Evolutionary conservation across 1,140 invertebrate species (phyloP), one percentile per base, ranked within the genome.

Genomic region (Eubasilissa regina): DNA sequence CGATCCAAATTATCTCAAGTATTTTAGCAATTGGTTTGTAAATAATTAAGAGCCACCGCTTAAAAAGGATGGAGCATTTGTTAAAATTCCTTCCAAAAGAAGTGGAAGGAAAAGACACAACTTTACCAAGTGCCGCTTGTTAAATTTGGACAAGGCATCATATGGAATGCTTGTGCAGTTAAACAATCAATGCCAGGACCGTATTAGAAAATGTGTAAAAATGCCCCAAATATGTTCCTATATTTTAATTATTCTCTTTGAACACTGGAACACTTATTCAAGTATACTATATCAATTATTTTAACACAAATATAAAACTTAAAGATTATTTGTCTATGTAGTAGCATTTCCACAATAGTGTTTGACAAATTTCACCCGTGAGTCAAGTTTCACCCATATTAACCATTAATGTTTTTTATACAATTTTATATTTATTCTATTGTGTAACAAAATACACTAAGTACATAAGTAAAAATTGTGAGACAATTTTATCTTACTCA

Each of bases 1-100:
- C 35, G n/a, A 66, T 66, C 62, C 62, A 43, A 66, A 66, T 58
- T 44, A 66, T 15, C 62, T 66, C 62, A 66, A 66, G 62, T 15
- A 15, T n/a, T 51, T 48, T 51, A 51, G 11, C 48, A 51, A 11
- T 13, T 15, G n/a, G 53, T 56, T n/a, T 17, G 53, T 56, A 17
- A 10, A 56, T 15, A 3, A 56, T 56, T 56, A 56, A n/a, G 4
- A 15, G n/a, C n/a, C 11, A 56, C n/a, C 8, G 12, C n/a, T 56
- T 17, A 56, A 56, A 56, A n/a, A 7, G 25, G 25, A 35, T 35
- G 25, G 25, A 35, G 1, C 25, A 35, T 35, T 35, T 35, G 25
- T 35, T 35, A 35, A 35, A 3, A 35, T 35, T 35, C 25, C 25
- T 35, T 35, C 25, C 25, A 35, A 35, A 35, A 35, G 25, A 35